Evolutionary conservation across 2,113 vertebrate genomes (phyloP).

Genomic region (Pterocles orientalis): DNA sequence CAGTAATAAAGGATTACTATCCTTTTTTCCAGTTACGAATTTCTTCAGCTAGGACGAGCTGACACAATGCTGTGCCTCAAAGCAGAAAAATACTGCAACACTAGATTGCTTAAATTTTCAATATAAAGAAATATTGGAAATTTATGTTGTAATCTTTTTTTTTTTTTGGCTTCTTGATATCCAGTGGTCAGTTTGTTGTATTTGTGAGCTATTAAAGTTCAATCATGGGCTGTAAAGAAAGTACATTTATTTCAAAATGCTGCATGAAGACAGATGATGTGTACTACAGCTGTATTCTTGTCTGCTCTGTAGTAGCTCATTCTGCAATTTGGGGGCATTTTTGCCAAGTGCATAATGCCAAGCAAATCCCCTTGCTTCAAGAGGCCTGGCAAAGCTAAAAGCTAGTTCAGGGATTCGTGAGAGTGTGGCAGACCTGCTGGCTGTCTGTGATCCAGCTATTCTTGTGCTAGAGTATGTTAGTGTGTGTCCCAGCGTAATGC

Average conservation of each 20-base stretch:
- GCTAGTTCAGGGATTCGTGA: neutral
- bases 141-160: accelerated
- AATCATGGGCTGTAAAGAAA: neutral
- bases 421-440: neutral
- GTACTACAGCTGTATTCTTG: neutral
- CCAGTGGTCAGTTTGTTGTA: neutral
- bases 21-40: neutral
- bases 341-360: neutral
- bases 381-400: neutral
- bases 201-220: neutral
- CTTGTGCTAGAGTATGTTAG: neutral
- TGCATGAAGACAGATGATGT: neutral
- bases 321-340: neutral
- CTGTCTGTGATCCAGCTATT: accelerated
- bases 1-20: neutral
- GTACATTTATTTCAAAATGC: accelerated
- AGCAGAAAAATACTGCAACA: neutral
- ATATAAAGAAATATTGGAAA: neutral
- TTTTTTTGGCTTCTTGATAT: neutral
- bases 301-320: neutral
- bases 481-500: neutral
- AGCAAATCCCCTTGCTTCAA: too few relatives aligned
- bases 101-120: neutral
- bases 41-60: neutral
- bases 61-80: neutral